A percentile compares a stretch with the other conserved stretches of the same genome.
These are phyloP conservation scores for Gorilla gorilla DNA, from an alignment of 2,113 vertebrate species.

Conservation along the genomic window DNA sequence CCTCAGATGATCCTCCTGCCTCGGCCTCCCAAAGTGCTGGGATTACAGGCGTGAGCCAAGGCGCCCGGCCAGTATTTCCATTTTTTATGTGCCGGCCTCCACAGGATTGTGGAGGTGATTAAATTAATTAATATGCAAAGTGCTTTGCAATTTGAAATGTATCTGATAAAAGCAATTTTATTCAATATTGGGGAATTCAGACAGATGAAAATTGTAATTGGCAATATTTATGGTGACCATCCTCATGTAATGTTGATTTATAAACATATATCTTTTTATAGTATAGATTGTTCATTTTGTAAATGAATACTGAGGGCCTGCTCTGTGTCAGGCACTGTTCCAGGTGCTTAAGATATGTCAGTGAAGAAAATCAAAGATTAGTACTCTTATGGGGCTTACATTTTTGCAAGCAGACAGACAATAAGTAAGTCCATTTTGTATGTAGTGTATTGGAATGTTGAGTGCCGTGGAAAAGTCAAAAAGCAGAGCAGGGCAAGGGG, in stretches of 20 bases:
- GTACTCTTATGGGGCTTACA: background rate
- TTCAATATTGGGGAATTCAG: background rate
- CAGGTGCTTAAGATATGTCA: background rate
- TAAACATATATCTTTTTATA: background rate
- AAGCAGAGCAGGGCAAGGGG: background rate
- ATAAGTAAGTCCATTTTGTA: background rate
- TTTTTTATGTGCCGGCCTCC: background rate
- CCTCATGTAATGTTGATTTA: background rate
- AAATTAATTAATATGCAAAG: background rate
- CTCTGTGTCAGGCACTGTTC: background rate
- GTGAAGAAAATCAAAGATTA: background rate
- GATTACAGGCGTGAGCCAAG: no score
- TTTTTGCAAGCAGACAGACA: background rate
- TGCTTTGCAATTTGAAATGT: background rate
- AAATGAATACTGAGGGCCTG: background rate
- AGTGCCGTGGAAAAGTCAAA: background rate
- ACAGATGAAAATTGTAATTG: background rate
- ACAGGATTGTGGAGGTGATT: background rate
- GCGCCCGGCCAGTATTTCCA: no score
- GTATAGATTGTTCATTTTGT: background rate
- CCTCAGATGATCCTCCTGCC: no score
- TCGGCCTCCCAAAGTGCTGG: no score
- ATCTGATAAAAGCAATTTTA: slow-evolving; percentile 5
- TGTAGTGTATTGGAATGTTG: background rate
- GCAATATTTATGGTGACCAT: background rate